Evolutionary conservation across 2,113 vertebrate species (phyloP).

Genomic region (Cyprinodon brontotheroides): DNA sequence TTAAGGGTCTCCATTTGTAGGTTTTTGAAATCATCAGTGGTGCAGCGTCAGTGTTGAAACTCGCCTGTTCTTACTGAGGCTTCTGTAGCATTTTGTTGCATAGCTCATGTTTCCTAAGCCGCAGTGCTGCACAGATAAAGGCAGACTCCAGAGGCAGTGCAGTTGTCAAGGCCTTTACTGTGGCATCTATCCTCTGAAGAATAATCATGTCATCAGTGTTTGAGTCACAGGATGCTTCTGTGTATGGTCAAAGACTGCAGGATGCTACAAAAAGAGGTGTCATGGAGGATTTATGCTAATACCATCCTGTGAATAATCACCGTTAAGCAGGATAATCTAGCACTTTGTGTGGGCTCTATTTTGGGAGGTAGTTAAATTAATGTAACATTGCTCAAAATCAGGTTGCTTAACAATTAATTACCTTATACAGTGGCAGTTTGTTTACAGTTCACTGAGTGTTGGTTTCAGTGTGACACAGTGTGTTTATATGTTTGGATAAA

Average conservation of each 20-base stretch:
- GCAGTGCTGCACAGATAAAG: constrained; percentile 20
- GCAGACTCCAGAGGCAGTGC: constrained; percentile 13
- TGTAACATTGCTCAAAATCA: constrained; percentile 61
- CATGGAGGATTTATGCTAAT: constrained; percentile 52
- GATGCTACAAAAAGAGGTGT: constrained; percentile 38
- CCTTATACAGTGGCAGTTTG: constrained; percentile 67
- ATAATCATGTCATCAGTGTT: constrained; percentile 40
- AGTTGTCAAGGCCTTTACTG: constrained; percentile 29
- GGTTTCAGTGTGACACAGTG: constrained; percentile 41
- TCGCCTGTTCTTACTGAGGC: constrained; percentile 46
- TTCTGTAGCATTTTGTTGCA: constrained; percentile 14
- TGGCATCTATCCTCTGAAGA: constrained; percentile 35
- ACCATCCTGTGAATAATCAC: constrained; percentile 45
- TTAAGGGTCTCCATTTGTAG: constrained; percentile 74
- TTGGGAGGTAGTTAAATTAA: constrained; percentile 71
- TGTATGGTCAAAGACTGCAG: constrained; percentile 30
- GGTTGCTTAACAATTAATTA: constrained; percentile 72
- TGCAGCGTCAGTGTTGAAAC: constrained; percentile 54
- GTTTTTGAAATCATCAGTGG: constrained; percentile 64
- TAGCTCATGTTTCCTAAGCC: constrained; percentile 20
- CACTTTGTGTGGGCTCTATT: constrained; percentile 60
- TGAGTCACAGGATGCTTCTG: constrained; percentile 39
- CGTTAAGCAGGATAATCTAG: constrained; percentile 52
- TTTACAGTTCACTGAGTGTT: constrained; percentile 63
- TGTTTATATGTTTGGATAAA: constrained; percentile 59